Conservation (phyloP, 2,113 vertebrate species). For the Trogon melanurus region DNA sequence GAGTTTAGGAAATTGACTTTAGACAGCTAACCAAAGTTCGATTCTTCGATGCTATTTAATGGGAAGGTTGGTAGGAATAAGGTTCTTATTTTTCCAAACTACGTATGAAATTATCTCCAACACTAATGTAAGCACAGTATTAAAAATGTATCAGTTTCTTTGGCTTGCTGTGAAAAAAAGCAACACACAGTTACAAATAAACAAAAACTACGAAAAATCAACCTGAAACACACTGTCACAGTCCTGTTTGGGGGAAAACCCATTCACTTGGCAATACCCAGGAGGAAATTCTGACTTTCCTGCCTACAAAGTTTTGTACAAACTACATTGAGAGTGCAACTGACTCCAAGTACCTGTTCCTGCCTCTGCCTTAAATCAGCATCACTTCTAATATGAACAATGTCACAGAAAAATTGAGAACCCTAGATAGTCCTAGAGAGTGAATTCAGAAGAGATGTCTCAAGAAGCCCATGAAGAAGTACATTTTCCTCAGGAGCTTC, state of each 20-base stretch:
- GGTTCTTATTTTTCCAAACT: not conserved
- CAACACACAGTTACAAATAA: not conserved
- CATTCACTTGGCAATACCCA: not conserved
- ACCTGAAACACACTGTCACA: not conserved
- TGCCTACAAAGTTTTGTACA: not conserved
- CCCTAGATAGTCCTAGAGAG: not conserved
- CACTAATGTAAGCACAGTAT: not conserved
- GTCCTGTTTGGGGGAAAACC: not conserved
- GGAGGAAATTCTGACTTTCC: not conserved
- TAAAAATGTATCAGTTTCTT: not conserved
- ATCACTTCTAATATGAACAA: not conserved
- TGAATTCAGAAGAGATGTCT: not conserved
- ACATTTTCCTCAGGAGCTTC: not conserved
- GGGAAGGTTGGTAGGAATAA: not conserved
- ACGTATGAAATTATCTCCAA: not conserved
- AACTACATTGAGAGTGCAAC: not conserved
- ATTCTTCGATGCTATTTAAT: not conserved
- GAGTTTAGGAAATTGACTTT: not conserved
- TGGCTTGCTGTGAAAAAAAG: not conserved
- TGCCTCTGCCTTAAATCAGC: not conserved
- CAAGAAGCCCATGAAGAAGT: not conserved
- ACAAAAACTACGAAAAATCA: not conserved
- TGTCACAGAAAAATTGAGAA: not conserved
- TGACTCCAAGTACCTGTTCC: not conserved
- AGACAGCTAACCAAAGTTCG: not conserved